Evolutionary conservation across 2,888 invertebrate genomes (phyloP).

Genomic region (Pherbina coryleti): DNA sequence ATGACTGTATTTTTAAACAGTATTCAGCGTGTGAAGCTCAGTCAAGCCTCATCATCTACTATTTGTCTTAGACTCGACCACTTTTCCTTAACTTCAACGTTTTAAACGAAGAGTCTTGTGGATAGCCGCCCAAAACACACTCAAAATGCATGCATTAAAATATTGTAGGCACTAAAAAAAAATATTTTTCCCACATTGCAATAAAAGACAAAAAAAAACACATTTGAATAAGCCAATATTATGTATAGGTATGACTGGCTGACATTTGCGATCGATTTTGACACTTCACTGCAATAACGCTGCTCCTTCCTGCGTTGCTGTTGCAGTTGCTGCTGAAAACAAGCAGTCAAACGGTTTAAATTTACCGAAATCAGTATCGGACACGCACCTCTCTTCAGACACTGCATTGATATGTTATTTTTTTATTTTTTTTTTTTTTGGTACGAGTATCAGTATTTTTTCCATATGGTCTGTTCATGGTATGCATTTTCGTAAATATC

Average conservation of each 20-base stretch:
- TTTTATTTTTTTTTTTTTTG: background rate
- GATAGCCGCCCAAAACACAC: too few species aligned
- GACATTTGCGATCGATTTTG: slow-evolving; percentile 25
- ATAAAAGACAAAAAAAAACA: background rate
- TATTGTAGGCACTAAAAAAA: background rate
- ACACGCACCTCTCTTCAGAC: background rate
- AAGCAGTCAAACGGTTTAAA: slow-evolving; percentile 14
- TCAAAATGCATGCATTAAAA: background rate
- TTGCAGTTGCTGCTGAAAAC: background rate
- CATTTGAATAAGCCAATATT: background rate
- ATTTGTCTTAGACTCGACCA: too few species aligned
- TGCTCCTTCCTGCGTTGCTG: background rate
- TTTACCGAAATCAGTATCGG: background rate
- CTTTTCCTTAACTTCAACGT: too few species aligned
- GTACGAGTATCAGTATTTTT: background rate
- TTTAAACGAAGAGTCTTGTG: too few species aligned
- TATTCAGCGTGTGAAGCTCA: too few species aligned
- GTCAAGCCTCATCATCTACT: too few species aligned
- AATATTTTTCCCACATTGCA: background rate
- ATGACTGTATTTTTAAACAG: too few species aligned
- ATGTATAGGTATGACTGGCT: background rate
- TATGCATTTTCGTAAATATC: slow-evolving; percentile 8
- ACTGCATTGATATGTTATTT: background rate
- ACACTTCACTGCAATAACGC: slow-evolving; percentile 15
- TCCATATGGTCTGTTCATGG: background rate